Percentiles rank a stretch among this genome's conserved stretches.
Evolutionary conservation across 1,140 invertebrate genomes (phyloP).

Genomic region (Drosophila leontia): DNA sequence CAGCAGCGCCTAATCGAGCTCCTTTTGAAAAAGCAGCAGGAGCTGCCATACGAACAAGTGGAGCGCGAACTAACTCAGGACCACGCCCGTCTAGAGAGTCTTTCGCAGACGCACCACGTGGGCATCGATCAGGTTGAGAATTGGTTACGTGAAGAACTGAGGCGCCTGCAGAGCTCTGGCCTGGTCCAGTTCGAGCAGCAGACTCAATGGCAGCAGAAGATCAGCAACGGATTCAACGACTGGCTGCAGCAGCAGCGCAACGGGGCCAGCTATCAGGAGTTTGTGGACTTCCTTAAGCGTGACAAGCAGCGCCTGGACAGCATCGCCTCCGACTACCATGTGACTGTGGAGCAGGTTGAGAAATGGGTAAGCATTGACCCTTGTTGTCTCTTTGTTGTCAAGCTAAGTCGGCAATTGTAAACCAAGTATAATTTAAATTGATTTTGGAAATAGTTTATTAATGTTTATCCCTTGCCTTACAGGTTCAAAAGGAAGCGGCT

Average conservation of each 20-base stretch:
- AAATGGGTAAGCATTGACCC: conserved; percentile 60
- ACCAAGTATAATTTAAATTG: too few species aligned
- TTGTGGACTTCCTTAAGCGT: conserved; percentile 68
- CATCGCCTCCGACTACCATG: conserved; percentile 75
- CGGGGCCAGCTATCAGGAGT: conserved; percentile 68
- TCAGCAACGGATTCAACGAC: conserved; percentile 65
- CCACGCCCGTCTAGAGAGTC: conserved; percentile 56
- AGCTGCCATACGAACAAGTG: conserved; percentile 66
- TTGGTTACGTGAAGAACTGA: conserved; percentile 74
- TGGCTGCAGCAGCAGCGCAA: conserved; percentile 74
- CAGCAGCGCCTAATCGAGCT: conserved; percentile 75
- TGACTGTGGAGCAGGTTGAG: conserved; percentile 81
- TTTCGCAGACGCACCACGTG: conserved; percentile 74
- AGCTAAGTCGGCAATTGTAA: neutral
- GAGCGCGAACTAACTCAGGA: conserved; percentile 70
- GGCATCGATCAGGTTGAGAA: conserved; percentile 75
- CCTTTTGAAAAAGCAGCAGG: conserved; percentile 72
- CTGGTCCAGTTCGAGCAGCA: conserved; percentile 72
- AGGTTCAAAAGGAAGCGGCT: conserved; percentile 68
- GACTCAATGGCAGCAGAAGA: conserved; percentile 72
- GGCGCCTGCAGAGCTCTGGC: conserved; percentile 69
- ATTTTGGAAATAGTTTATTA: too few species aligned
- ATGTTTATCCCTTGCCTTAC: neutral
- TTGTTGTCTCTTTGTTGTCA: neutral
- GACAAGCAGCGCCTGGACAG: conserved; percentile 66